phyloP scores from a whole-genome alignment of 2,113 vertebrate species.

The Galbula dea region DNA sequence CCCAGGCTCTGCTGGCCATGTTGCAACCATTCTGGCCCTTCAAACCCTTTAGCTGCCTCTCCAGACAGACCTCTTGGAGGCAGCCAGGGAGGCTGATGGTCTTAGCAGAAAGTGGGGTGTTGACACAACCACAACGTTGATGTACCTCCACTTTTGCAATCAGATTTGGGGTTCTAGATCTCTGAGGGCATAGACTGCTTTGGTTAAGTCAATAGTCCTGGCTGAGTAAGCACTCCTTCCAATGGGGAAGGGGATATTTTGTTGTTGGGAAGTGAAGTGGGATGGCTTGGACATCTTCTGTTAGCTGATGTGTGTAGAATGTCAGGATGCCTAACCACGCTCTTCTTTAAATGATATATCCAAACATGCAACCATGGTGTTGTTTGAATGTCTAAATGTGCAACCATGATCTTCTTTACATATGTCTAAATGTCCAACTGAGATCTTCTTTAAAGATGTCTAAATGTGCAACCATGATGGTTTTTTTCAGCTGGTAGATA shows the following conservation, averaged over 20 bases:
- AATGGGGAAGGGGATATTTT: neutral
- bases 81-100: neutral
- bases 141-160: neutral
- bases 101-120: accelerated
- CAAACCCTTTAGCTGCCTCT: neutral
- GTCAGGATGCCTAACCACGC: neutral
- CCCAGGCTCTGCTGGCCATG: neutral
- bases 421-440: no score
- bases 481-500: neutral
- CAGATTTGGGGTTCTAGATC: neutral
- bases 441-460: no score
- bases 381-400: neutral
- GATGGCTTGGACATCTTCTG: neutral
- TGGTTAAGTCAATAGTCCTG: accelerated
- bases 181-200: neutral
- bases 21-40: neutral
- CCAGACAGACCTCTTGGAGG: accelerated
- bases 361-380: neutral
- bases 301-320: neutral
- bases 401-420: no score
- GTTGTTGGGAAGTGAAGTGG: neutral
- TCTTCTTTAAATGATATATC: neutral
- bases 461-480: no score
- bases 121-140: neutral
- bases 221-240: neutral